These are phyloP conservation scores for Lasioglossum albipes DNA, from an alignment of 1,140 invertebrate species.

Conservation along the genomic window DNA sequence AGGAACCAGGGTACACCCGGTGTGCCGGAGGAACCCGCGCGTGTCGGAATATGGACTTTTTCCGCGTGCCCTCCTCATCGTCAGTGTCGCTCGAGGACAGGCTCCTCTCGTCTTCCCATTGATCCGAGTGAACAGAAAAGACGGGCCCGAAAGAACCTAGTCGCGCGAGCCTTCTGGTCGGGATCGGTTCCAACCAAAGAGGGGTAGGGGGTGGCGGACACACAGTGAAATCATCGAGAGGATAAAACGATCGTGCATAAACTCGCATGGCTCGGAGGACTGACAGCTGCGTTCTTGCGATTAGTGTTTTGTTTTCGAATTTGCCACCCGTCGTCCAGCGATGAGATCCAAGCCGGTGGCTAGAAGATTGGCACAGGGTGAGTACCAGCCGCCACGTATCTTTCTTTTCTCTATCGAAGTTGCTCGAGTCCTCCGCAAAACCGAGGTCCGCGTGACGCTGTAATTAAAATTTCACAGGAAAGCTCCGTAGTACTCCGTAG, in stretches of 20 bases:
- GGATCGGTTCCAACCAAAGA: slow-evolving; percentile 6
- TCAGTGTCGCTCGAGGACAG: slow-evolving; percentile 21
- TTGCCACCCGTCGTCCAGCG: slow-evolving; percentile 68
- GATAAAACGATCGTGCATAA: slow-evolving; percentile 58
- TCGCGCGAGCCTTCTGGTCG: not conserved
- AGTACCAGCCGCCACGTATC: slow-evolving; percentile 49
- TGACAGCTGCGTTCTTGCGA: slow-evolving; percentile 58
- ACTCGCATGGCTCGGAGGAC: slow-evolving; percentile 75
- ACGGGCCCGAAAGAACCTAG: not conserved
- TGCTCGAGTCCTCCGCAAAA: too few relatives aligned
- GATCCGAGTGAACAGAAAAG: slow-evolving; percentile 17
- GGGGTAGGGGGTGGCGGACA: slow-evolving; percentile 22
- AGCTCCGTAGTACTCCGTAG: too few relatives aligned
- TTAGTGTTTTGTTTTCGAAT: slow-evolving; percentile 76
- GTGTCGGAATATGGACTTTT: slow-evolving; percentile 31
- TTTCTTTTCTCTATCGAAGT: not conserved
- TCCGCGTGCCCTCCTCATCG: slow-evolving; percentile 26
- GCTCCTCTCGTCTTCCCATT: slow-evolving; percentile 4
- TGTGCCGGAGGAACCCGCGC: slow-evolving; percentile 49
- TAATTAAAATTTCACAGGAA: not conserved
- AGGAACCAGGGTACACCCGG: slow-evolving; percentile 40
- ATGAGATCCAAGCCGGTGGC: slow-evolving; percentile 80
- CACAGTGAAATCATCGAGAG: slow-evolving; percentile 54
- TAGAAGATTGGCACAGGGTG: slow-evolving; percentile 79
- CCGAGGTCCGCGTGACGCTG: too few relatives aligned